A percentile compares a stretch with the other conserved stretches of the same genome.
phyloP scores from a whole-genome alignment of 1,140 invertebrate genomes.

The Lithobius niger region DNA sequence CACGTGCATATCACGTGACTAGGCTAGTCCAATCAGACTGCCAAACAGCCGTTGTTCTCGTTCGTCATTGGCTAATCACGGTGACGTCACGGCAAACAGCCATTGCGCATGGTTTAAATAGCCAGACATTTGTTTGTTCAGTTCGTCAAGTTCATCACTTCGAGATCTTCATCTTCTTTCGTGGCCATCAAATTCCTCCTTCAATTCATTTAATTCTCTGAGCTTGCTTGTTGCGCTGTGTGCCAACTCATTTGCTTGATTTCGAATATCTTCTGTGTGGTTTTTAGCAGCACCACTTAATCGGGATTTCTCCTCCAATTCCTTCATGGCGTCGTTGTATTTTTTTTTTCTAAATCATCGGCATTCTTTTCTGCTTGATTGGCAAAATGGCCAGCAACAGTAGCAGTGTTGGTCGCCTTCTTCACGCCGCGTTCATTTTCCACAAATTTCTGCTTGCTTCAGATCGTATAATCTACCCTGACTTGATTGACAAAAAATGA shows the following conservation, averaged over 20 bases:
- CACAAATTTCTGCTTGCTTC: constrained; percentile 55
- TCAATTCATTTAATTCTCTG: constrained; percentile 48
- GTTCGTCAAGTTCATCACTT: constrained; percentile 29
- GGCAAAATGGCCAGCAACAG: constrained; percentile 40
- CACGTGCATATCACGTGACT: no score
- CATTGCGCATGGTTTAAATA: no score
- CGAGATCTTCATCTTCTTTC: constrained; percentile 33
- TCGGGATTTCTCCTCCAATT: constrained; percentile 43
- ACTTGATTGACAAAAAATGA: no score
- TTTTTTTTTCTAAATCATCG: constrained; percentile 36
- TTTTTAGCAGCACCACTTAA: constrained; percentile 50
- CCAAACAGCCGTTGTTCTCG: no score
- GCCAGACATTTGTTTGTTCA: constrained; percentile 35
- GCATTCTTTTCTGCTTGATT: constrained; percentile 38
- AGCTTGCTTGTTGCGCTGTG: constrained; percentile 58
- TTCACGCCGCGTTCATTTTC: constrained; percentile 52
- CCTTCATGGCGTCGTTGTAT: constrained; percentile 45
- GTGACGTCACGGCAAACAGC: no score
- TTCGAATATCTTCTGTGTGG: constrained; percentile 53
- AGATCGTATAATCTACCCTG: constrained; percentile 50
- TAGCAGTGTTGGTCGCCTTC: constrained; percentile 42
- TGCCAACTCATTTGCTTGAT: constrained; percentile 57
- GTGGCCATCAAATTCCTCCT: constrained; percentile 35
- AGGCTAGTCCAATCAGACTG: no score
- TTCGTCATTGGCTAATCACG: no score